phyloP scores from a whole-genome alignment of 1,140 invertebrate genomes.

The Drosophila subobscura region DNA sequence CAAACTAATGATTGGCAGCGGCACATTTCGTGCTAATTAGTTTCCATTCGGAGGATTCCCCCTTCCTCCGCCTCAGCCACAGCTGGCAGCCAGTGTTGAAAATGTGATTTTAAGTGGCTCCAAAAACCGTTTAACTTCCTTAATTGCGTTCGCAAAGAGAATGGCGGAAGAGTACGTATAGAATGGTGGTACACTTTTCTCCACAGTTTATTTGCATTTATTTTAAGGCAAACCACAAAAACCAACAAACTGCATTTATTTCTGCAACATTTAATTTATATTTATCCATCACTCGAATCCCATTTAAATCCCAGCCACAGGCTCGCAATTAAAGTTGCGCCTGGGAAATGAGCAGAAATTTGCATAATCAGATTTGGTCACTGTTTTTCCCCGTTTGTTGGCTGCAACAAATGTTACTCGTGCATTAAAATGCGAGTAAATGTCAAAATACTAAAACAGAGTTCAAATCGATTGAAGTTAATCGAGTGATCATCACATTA shows the following conservation, averaged over 20 bases:
- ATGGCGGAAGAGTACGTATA: not conserved
- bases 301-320: slow-evolving; percentile 33
- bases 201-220: slow-evolving; percentile 23
- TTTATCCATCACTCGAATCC: slow-evolving; percentile 46
- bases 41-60: too few species aligned
- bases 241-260: slow-evolving; percentile 33
- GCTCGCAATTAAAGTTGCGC: slow-evolving; percentile 33
- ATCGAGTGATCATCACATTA: slow-evolving; percentile 55
- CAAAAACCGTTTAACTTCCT: slow-evolving; percentile 21
- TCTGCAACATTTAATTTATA: slow-evolving; percentile 44
- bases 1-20: too few species aligned
- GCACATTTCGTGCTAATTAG: too few species aligned
- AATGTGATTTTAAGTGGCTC: slow-evolving; percentile 14
- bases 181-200: too few species aligned
- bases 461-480: slow-evolving; percentile 41
- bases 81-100: not conserved
- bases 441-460: slow-evolving; percentile 17
- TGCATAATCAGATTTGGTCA: slow-evolving; percentile 53
- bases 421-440: not conserved
- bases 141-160: slow-evolving; percentile 29
- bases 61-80: too few species aligned
- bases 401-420: not conserved
- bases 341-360: slow-evolving; percentile 32
- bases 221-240: slow-evolving; percentile 25
- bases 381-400: slow-evolving; percentile 9